Conservation (phyloP, 1,140 invertebrate species). For the Elysia chlorotica region DNA sequence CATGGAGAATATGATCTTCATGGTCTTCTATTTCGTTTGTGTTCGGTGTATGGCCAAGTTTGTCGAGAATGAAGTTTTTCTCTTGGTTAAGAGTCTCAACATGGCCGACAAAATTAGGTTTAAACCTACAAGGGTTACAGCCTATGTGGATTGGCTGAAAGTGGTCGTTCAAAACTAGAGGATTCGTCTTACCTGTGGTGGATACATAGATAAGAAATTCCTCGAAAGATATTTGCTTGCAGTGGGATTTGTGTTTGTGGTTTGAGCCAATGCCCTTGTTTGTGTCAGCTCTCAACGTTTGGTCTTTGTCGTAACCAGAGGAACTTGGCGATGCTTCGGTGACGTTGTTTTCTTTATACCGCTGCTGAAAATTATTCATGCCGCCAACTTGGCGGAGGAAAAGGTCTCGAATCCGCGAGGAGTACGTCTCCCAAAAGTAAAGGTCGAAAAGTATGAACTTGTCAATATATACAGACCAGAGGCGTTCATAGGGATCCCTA, state of each 20-base stretch:
- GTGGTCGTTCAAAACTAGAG: slow-evolving; percentile 15
- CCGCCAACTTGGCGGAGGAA: too few relatives aligned
- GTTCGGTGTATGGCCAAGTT: not conserved
- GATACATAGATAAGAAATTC: slow-evolving; percentile 26
- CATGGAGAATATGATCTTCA: not conserved
- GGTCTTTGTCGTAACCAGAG: not conserved
- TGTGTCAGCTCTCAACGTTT: not conserved
- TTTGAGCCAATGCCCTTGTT: too few relatives aligned
- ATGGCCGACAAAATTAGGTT: slow-evolving; percentile 23
- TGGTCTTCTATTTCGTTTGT: not conserved
- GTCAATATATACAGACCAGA: slow-evolving; percentile 29
- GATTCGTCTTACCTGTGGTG: not conserved
- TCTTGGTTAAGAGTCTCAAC: slow-evolving; percentile 20
- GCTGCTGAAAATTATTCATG: too few relatives aligned
- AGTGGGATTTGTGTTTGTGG: slow-evolving; percentile 1
- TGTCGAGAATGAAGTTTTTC: slow-evolving; percentile 1
- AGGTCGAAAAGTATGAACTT: slow-evolving; percentile 25
- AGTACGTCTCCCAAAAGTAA: slow-evolving; percentile 19
- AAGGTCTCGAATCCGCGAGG: not conserved
- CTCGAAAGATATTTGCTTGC: slow-evolving; percentile 26
- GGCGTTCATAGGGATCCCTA: slow-evolving; percentile 18
- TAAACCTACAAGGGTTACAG: slow-evolving; percentile 21
- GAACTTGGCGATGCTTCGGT: too few relatives aligned
- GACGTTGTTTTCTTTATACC: too few relatives aligned
- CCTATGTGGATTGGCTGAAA: not conserved